Evolutionary conservation across 1,140 invertebrate genomes (phyloP), one percentile per base, ranked within the genome.

Genomic region (Drosophila truncata): DNA sequence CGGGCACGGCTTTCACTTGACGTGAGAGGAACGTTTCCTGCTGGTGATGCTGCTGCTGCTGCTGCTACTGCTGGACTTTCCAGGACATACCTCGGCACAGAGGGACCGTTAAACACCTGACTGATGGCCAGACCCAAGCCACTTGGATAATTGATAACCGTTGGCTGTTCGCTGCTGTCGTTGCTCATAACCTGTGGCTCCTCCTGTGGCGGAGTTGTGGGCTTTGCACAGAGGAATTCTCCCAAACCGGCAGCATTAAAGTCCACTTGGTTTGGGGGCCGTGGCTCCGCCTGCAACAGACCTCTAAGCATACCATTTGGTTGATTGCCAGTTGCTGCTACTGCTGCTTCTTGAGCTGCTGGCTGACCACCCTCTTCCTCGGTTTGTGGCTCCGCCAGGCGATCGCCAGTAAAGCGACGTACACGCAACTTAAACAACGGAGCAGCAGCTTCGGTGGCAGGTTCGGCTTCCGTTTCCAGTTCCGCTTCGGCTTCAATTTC

Each of bases 381-480:
- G 4, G 18, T 2, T 13, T 18, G 11, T 16, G 11, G 10, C 7
- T 35, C 10, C 1, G 23, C 59, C 18, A 88, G 25, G 0, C 77
- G 72, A 49, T 87, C 84, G n/a, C 84, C 84, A 0, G 72, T 84
- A 11, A 87, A 87, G 23, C 84, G 85, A 23, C 84, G 84, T 3
- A 87, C 85, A 4, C 85, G 64, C 13, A 87, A 42, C 39, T 72
- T 87, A 3, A 78, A 82, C 6, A 61, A 3, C 1, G 46, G 23
- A 49, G 57, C 57, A 49, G 57, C 57, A 27, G 14, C 7, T 3
- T 9, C 6, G 1, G 57, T 11, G 9, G 6, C 31, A 4, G 27
- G 27, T 29, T 10, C 31, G 2, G 29, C 3, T 25, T 1, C 39
- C 0, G 39, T 8, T 13, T 23, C 16, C 16, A 18, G 13, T 6